phyloP scores from a whole-genome alignment of 2,797 vertebrate species.

The Hydrophis major region DNA sequence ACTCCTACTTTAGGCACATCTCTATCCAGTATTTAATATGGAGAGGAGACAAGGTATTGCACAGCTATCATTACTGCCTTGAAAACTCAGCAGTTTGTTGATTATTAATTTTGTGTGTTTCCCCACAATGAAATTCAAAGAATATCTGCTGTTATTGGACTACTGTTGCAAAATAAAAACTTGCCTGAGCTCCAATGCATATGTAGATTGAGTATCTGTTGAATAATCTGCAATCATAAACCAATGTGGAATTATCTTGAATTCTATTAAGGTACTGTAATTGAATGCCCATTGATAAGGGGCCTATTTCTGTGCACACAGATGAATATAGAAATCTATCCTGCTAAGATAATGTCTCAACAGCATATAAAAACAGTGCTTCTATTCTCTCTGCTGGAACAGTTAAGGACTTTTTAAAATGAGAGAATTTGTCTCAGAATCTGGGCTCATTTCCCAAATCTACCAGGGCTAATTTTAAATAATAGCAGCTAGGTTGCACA shows the following conservation, averaged over 20 bases:
- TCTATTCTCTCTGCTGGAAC: background rate
- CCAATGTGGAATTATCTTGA: background rate
- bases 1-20: no score
- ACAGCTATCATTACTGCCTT: background rate
- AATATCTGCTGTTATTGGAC: background rate
- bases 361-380: background rate
- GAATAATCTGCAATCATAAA: background rate
- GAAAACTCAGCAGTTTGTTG: background rate
- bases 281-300: background rate
- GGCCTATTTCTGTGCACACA: background rate
- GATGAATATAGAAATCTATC: background rate
- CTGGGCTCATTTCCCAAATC: background rate
- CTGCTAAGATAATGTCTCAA: background rate
- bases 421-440: no score
- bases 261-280: background rate
- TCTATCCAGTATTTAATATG: background rate
- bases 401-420: background rate
- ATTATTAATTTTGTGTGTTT: background rate
- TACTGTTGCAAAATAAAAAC: background rate
- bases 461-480: background rate
- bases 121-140: background rate
- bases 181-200: background rate
- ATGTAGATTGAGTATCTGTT: background rate
- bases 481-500: background rate
- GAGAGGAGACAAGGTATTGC: background rate